Evolutionary conservation across 2,113 vertebrate genomes (phyloP).

Genomic region (Athene noctua): DNA sequence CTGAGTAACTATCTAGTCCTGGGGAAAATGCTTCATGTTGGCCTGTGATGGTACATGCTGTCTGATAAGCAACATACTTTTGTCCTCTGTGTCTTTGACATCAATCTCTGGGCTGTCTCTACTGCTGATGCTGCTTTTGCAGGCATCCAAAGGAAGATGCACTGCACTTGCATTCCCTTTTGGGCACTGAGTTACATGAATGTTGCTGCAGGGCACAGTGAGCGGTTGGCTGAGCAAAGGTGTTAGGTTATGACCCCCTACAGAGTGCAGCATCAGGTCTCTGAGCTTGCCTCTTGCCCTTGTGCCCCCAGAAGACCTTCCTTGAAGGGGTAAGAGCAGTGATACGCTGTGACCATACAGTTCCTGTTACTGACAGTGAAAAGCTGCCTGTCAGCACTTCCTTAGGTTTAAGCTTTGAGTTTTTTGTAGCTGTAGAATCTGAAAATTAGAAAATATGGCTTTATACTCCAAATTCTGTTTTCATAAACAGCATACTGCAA

Average conservation of each 20-base stretch:
- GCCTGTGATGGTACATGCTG: background rate
- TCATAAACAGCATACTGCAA: background rate
- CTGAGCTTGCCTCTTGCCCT: background rate
- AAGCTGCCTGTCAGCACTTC: background rate
- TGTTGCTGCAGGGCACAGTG: background rate
- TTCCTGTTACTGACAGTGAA: background rate
- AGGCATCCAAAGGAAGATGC: background rate
- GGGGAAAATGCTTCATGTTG: background rate
- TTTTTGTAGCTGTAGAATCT: background rate
- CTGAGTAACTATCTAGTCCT: background rate
- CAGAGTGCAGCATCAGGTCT: background rate
- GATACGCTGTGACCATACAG: background rate
- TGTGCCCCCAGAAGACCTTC: background rate
- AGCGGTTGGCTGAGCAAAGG: rapidly evolving
- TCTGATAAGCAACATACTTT: background rate
- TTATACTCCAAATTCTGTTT: background rate
- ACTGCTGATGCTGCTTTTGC: background rate
- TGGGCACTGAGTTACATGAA: background rate
- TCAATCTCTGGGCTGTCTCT: background rate
- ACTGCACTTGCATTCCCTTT: background rate
- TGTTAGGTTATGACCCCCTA: background rate
- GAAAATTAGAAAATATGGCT: background rate
- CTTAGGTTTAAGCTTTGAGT: background rate
- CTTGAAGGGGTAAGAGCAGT: background rate
- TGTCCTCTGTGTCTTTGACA: background rate